These are phyloP conservation scores for Aleiodes testaceus DNA, from an alignment of 2,888 invertebrate genomes.

Conservation along the genomic window DNA sequence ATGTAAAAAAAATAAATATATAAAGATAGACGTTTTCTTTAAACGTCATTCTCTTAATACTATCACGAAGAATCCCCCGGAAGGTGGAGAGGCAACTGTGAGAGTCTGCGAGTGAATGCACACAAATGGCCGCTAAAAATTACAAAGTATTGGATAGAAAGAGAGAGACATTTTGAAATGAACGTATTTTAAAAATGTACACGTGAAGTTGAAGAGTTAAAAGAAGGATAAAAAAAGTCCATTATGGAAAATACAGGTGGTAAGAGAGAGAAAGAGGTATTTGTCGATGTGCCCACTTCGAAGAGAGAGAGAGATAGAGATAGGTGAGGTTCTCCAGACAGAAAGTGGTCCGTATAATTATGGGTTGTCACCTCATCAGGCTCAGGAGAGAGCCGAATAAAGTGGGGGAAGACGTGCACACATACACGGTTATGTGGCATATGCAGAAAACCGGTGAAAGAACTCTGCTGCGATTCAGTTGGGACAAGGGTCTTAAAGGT, in stretches of 20 bases:
- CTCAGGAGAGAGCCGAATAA: conserved; percentile 50
- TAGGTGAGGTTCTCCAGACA: conserved; percentile 64
- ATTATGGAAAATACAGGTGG: conserved; percentile 43
- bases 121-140: conserved; percentile 30
- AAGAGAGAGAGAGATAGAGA: conserved; percentile 56
- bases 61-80: conserved; percentile 41
- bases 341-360: conserved; percentile 73
- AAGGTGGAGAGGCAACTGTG: conserved; percentile 50
- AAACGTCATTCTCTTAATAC: conserved; percentile 24
- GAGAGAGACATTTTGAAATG: conserved; percentile 1
- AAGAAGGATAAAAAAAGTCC: conserved; percentile 44
- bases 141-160: conserved; percentile 26
- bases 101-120: conserved; percentile 43
- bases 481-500: conserved; percentile 60
- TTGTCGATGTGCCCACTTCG: conserved; percentile 69
- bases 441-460: conserved; percentile 60
- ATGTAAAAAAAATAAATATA: conserved; percentile 5
- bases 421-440: conserved; percentile 39
- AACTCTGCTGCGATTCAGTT: conserved; percentile 72
- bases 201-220: conserved; percentile 40
- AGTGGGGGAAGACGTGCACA: conserved; percentile 49
- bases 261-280: conserved; percentile 53
- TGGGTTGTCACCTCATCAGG: conserved; percentile 73
- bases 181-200: conserved; percentile 40
- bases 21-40: conserved; percentile 26